These are phyloP conservation scores for Microcaecilia unicolor DNA, from an alignment of 2,797 vertebrate species.

Conservation along the genomic window DNA sequence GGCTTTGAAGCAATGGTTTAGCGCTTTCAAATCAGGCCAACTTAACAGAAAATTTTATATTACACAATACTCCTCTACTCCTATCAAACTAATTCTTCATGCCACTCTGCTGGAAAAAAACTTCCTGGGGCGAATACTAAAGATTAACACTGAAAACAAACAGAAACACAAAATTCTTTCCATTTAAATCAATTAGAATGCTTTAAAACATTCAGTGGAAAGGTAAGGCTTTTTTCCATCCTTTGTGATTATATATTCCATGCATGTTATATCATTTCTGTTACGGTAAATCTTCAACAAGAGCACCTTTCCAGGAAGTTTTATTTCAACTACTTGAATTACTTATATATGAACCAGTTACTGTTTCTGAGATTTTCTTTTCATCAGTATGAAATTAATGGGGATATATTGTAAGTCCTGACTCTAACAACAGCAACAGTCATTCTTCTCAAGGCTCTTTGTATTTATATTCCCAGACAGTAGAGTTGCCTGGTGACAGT, in stretches of 20 bases:
- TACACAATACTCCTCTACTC: too few relatives aligned
- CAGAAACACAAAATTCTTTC: neutral
- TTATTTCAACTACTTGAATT: fast-evolving
- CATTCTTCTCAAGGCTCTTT: conserved; percentile 26
- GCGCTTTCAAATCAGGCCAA: too few relatives aligned
- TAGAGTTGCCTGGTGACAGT: conserved; percentile 33
- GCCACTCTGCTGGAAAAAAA: too few relatives aligned
- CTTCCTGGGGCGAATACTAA: too few relatives aligned
- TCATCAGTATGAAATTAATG: conserved; percentile 31
- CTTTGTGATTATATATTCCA: neutral
- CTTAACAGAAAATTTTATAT: too few relatives aligned
- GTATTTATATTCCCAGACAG: conserved; percentile 14
- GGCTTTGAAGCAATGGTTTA: too few relatives aligned
- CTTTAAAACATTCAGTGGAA: conserved; percentile 1
- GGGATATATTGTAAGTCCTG: conserved; percentile 20
- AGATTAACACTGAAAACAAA: too few relatives aligned
- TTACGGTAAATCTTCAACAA: neutral
- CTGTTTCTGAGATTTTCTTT: conserved; percentile 17
- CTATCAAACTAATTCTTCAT: too few relatives aligned
- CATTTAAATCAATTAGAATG: neutral
- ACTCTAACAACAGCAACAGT: conserved; percentile 14
- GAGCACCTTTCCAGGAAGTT: neutral
- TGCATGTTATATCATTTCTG: conserved; percentile 1
- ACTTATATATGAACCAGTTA: neutral
- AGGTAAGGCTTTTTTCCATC: neutral